A percentile compares a stretch with the other conserved stretches of the same genome.
Conservation (phyloP, 2,797 vertebrate genomes). For the Platyrinchus mystaceus region DNA sequence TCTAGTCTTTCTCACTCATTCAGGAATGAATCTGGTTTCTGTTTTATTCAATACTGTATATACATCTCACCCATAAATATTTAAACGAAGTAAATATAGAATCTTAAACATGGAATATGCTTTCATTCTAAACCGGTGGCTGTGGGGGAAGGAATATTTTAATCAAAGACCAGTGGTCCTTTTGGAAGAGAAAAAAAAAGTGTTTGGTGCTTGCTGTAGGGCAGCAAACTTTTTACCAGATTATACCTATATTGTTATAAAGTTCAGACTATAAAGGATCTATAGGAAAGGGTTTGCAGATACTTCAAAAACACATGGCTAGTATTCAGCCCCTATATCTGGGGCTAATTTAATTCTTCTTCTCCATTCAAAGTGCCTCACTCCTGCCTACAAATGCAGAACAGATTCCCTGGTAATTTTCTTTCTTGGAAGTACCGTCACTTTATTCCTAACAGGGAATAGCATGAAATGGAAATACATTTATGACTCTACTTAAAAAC, state of each 20-base stretch:
- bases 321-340: conserved; percentile 48
- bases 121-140: conserved; percentile 56
- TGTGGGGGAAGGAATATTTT: conserved; percentile 49
- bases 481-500: conserved; percentile 39
- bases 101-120: conserved; percentile 69
- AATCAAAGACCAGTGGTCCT: conserved; percentile 36
- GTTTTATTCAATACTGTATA: conserved; percentile 75
- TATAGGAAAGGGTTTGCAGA: conserved; percentile 42
- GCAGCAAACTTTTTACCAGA: conserved; percentile 35
- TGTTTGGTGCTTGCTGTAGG: conserved; percentile 21
- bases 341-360: conserved; percentile 68
- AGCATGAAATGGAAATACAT: conserved; percentile 51
- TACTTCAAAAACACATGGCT: conserved; percentile 64
- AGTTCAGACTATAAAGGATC: conserved; percentile 27
- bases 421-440: conserved; percentile 69
- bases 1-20: conserved; percentile 68
- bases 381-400: conserved; percentile 76
- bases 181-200: background rate
- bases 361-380: conserved; percentile 70
- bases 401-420: conserved; percentile 76
- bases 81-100: conserved; percentile 72
- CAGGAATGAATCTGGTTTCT: conserved; percentile 74
- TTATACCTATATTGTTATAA: conserved; percentile 49
- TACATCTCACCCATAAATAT: conserved; percentile 73
- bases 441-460: conserved; percentile 68